Evolutionary conservation across 2,113 vertebrate genomes (phyloP).

Genomic region (Nibea coibor): DNA sequence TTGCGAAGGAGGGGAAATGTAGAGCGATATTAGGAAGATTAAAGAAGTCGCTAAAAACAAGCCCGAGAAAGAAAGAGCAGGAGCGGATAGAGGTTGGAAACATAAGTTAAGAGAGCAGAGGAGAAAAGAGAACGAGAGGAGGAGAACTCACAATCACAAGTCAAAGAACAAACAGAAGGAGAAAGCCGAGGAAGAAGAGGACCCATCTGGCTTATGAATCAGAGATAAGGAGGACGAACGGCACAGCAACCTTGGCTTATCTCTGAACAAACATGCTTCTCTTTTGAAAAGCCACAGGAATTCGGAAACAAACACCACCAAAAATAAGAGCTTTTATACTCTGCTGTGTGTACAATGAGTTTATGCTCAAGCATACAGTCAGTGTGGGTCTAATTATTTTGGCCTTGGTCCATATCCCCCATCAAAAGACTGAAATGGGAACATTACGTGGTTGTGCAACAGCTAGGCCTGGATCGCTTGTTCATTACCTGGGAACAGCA

Average conservation of each 20-base stretch:
- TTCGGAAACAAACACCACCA: constrained; percentile 63
- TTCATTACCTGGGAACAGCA: constrained; percentile 57
- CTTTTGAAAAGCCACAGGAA: constrained; percentile 61
- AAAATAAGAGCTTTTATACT: constrained; percentile 51
- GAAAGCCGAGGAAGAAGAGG: constrained; percentile 52
- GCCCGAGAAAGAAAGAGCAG: neutral
- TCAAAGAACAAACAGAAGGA: constrained; percentile 52
- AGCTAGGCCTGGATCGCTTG: constrained; percentile 51
- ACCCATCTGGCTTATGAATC: constrained; percentile 75
- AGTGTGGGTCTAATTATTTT: constrained; percentile 73
- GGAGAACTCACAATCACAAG: constrained; percentile 30
- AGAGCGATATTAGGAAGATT: neutral
- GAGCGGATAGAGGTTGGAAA: constrained; percentile 4
- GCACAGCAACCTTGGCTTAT: constrained; percentile 71
- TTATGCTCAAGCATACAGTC: constrained; percentile 40
- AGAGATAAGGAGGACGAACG: constrained; percentile 69
- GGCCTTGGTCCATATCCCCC: constrained; percentile 65
- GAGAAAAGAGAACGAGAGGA: neutral
- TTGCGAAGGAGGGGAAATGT: neutral
- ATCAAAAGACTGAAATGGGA: constrained; percentile 61
- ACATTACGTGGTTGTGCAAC: constrained; percentile 40
- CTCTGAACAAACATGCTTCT: constrained; percentile 72
- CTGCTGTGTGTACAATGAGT: constrained; percentile 55
- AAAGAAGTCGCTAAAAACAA: neutral
- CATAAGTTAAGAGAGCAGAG: constrained; percentile 9